Percentiles rank a stretch among this genome's conserved stretches.
phyloP scores from a whole-genome alignment of 2,888 invertebrate genomes.

The Cheilosia pagana region DNA sequence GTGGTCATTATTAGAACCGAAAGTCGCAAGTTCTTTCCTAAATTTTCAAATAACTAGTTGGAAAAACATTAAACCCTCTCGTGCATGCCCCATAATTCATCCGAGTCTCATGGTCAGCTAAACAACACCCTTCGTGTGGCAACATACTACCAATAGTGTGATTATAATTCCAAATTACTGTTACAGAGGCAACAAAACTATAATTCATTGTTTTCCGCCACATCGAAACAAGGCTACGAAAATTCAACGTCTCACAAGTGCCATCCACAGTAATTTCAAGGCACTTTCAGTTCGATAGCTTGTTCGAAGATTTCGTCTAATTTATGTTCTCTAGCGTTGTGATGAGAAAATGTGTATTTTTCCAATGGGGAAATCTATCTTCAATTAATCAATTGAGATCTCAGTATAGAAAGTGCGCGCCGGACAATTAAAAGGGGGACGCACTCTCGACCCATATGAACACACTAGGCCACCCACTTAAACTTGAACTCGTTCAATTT shows the following conservation, averaged over 20 bases:
- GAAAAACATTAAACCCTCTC: conserved; percentile 2
- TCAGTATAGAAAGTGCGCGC: conserved; percentile 20
- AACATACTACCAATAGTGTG: conserved; percentile 2
- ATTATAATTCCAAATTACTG: background rate
- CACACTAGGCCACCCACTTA: background rate
- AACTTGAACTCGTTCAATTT: too few relatives aligned
- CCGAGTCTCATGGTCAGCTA: conserved; percentile 13
- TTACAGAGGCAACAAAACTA: conserved; percentile 7
- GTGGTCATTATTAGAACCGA: too few relatives aligned
- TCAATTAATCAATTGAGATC: conserved; percentile 59
- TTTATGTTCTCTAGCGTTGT: conserved; percentile 3
- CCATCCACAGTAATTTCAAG: conserved; percentile 24
- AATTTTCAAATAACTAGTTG: too few relatives aligned
- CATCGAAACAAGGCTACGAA: conserved; percentile 30
- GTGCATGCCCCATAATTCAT: conserved; percentile 17
- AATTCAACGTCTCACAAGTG: conserved; percentile 21
- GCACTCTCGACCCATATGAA: conserved; percentile 1
- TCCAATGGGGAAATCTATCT: conserved; percentile 13
- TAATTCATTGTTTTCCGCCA: conserved; percentile 1
- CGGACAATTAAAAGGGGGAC: conserved; percentile 22
- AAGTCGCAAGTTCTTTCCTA: too few relatives aligned
- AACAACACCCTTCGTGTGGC: conserved; percentile 27
- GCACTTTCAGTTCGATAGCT: conserved; percentile 33
- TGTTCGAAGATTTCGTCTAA: conserved; percentile 3
- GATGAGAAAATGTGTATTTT: conserved; percentile 11